A percentile compares a stretch with the other conserved stretches of the same genome.
phyloP scores from a whole-genome alignment of 2,888 invertebrate genomes.

The Harpalus rufipes region DNA sequence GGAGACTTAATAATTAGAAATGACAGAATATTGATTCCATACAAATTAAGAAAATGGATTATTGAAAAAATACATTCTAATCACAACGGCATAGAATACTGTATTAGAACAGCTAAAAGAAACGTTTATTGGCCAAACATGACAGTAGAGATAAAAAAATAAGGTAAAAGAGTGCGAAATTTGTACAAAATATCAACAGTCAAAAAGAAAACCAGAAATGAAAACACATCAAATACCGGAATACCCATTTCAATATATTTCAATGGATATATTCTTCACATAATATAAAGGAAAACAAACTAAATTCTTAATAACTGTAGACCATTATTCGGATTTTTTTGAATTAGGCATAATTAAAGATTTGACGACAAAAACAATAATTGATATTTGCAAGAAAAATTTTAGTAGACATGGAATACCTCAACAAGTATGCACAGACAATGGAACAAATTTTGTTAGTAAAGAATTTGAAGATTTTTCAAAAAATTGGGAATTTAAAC shows the following conservation, averaged over 20 bases:
- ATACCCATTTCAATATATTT: constrained; percentile 22
- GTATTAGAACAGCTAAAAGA: background rate
- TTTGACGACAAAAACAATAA: constrained; percentile 52
- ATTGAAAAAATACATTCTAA: constrained; percentile 1
- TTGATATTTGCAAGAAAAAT: background rate
- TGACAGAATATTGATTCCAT: background rate
- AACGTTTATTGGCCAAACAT: constrained; percentile 5
- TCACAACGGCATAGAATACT: constrained; percentile 1
- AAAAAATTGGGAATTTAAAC: constrained; percentile 69
- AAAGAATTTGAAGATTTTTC: constrained; percentile 66
- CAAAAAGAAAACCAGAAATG: constrained; percentile 14
- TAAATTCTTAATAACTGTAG: constrained; percentile 68
- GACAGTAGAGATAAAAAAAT: constrained; percentile 6
- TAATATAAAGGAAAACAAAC: constrained; percentile 45
- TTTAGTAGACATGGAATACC: constrained; percentile 23
- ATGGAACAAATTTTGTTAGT: constrained; percentile 25
- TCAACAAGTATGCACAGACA: constrained; percentile 3
- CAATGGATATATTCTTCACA: constrained; percentile 46
- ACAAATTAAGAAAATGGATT: no score
- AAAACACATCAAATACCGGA: constrained; percentile 13
- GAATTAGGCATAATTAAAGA: constrained; percentile 68
- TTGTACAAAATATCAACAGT: background rate
- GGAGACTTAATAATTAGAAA: no score
- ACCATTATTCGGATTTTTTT: constrained; percentile 70
- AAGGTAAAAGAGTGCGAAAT: constrained; percentile 7